Percentiles rank a stretch among this genome's conserved stretches.
These are phyloP conservation scores for Stigmatopora argus DNA, from an alignment of 2,113 vertebrate genomes.

Conservation along the genomic window DNA sequence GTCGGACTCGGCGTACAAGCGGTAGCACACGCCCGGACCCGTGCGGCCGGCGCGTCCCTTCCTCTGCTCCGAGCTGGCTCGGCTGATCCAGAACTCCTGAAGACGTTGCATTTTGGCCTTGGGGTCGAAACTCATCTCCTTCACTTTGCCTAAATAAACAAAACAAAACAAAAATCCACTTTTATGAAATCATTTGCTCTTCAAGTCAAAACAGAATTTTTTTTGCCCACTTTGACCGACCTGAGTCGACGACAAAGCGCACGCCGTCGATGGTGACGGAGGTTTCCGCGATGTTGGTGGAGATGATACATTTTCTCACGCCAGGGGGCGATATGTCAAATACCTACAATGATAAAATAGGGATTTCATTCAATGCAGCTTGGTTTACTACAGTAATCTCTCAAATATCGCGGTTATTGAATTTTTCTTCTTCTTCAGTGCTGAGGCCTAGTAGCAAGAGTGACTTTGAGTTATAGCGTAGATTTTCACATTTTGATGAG, in stretches of 20 bases:
- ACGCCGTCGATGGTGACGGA: conserved; percentile 91
- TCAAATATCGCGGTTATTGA: too few relatives aligned
- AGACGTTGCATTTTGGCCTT: conserved; percentile 87
- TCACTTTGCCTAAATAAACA: conserved; percentile 80
- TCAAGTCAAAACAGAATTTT: background rate
- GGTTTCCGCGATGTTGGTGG: conserved; percentile 91
- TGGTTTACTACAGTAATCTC: too few relatives aligned
- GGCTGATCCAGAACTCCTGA: conserved; percentile 96
- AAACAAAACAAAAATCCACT: background rate
- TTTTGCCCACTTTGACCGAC: conserved; percentile 50
- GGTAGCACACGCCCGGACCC: conserved; percentile 85
- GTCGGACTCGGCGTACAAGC: conserved; percentile 84
- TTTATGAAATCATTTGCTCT: too few relatives aligned
- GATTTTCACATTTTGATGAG: too few relatives aligned
- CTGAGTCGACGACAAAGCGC: conserved; percentile 86
- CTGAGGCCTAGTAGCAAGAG: too few relatives aligned
- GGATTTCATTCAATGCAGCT: too few relatives aligned
- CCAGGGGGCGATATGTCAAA: conserved; percentile 83
- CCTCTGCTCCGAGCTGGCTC: conserved; percentile 88
- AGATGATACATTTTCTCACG: conserved; percentile 88
- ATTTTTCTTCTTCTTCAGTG: too few relatives aligned
- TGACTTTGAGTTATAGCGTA: too few relatives aligned
- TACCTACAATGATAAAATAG: conserved; percentile 64
- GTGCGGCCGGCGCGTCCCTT: conserved; percentile 88
- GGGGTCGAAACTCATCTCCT: conserved; percentile 90